Conservation (phyloP, 2,113 vertebrate genomes). For the Ictalurus punctatus region DNA sequence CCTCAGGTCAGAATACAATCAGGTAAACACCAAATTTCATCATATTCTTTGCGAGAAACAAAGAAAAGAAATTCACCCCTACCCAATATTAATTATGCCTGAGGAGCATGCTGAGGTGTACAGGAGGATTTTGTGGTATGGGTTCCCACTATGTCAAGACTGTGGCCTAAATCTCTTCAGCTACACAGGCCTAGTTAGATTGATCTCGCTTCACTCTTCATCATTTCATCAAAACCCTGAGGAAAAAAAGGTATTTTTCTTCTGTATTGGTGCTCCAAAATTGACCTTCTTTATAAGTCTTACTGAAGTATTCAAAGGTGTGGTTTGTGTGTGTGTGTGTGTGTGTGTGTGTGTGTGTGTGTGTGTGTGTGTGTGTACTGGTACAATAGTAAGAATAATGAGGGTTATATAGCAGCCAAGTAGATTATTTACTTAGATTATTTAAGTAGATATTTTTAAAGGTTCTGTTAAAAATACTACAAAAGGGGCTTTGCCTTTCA, state of each 20-base stretch:
- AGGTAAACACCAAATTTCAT: constrained; percentile 1
- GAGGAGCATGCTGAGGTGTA: constrained; percentile 43
- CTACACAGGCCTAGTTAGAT: constrained; percentile 65
- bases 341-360: not conserved
- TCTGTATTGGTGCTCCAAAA: constrained; percentile 37
- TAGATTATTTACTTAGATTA: not conserved
- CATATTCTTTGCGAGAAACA: not conserved
- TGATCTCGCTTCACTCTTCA: constrained; percentile 48
- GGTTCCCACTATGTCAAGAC: constrained; percentile 56
- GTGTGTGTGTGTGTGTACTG: not conserved
- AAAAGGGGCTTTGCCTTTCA: not conserved
- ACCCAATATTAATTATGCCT: constrained; percentile 62
- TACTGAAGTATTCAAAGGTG: constrained; percentile 21
- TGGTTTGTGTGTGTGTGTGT: not conserved
- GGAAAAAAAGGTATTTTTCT: constrained; percentile 39
- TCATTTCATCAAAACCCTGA: constrained; percentile 45
- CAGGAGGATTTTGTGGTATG: constrained; percentile 55
- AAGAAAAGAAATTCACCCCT: constrained; percentile 27
- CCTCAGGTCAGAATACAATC: constrained; percentile 7
- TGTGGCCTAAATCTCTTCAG: constrained; percentile 39
- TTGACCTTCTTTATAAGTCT: constrained; percentile 52
- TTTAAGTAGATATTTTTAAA: too few species aligned
- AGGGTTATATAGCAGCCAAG: not conserved
- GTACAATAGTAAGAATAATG: not conserved
- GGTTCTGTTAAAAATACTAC: not conserved